Base-by-base conservation (phyloP, 2,888 invertebrate species). In the Melanchra persicariae region DNA sequence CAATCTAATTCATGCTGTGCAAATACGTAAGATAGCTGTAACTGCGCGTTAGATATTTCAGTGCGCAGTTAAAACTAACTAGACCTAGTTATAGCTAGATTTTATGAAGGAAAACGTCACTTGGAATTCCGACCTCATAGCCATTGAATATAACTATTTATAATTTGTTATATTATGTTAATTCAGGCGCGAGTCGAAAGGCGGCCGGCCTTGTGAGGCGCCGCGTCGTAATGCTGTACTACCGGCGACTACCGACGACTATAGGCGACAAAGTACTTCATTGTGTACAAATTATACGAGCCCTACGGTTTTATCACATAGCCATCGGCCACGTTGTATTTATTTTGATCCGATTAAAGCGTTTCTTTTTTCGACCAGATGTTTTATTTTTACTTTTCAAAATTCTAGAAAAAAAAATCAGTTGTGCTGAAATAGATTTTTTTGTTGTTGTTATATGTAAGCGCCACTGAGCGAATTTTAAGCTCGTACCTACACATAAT, bases 201-300 rank as follows among this genome's bases (percentile, higher is more conserved):
- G 94, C 92, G 81, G 91, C 79, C 87, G 94, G 85, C 95, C 95
- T 95, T 94, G 94, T 85, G 81, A 88, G 92, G 92, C 91, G 91
- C 91, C 90, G 85, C 81, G 86, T 86, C 86, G 83, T 83, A 74
- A 34, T 57, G 34, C 65, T 15, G 22, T 34, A 15, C 26, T 22
- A 83, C 73, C 77, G 57, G 57, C 37, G 57, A 40, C 37, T 47
- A 82, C 77, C 79, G 26, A 70, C 77, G 77, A 82, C 75, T 83
- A 61, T 78, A 74, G 74, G 80, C 84, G 89, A 87, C 89, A 87
- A 87, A 84, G 82, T 87, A 83, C 70, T 85, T 86, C 85, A 84
- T 83, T 82, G 79, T 84, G 66, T 79, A 73, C 79, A 64, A 79
- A 85, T 70, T 57, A 64, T 77, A 63, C 54, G 22, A 12, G 24